A percentile compares a stretch with the other conserved stretches of the same genome.
Evolutionary conservation across 2,797 vertebrate species (phyloP).

Genomic region (Carcharodon carcharias): DNA sequence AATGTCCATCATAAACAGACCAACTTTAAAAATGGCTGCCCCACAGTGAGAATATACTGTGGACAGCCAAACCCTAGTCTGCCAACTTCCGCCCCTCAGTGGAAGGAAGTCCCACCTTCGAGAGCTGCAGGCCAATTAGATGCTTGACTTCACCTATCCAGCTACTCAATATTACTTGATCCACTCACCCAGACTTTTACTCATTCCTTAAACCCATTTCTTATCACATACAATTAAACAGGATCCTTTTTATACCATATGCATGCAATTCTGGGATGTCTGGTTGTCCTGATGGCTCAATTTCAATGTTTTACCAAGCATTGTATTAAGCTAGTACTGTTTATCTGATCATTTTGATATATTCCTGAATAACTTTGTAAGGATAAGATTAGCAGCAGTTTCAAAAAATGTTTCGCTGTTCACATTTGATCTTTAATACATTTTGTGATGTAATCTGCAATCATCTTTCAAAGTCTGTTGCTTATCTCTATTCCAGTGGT

Average conservation of each 20-base stretch:
- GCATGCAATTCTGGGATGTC: neutral
- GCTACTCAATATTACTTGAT: neutral
- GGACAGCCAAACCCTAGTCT: no score
- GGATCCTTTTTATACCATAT: neutral
- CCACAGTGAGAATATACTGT: no score
- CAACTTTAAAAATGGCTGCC: no score
- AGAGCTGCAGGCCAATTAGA: no score
- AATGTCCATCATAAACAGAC: no score
- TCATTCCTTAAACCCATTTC: no score
- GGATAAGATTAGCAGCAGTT: neutral
- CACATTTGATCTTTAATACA: neutral
- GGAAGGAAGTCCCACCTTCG: no score
- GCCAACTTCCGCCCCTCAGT: no score
- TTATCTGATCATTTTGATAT: neutral
- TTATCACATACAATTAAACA: neutral
- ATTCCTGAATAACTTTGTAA: neutral
- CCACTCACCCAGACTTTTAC: neutral
- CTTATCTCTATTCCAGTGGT: slow-evolving; percentile 18
- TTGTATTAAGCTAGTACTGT: neutral
- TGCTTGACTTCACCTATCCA: neutral
- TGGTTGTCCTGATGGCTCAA: neutral
- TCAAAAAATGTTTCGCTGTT: neutral
- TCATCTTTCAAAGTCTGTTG: neutral
- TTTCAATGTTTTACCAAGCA: neutral
- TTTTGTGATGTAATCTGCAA: slow-evolving; percentile 9